phyloP scores from a whole-genome alignment of 1,140 invertebrate species.

The Drosophila auraria region DNA sequence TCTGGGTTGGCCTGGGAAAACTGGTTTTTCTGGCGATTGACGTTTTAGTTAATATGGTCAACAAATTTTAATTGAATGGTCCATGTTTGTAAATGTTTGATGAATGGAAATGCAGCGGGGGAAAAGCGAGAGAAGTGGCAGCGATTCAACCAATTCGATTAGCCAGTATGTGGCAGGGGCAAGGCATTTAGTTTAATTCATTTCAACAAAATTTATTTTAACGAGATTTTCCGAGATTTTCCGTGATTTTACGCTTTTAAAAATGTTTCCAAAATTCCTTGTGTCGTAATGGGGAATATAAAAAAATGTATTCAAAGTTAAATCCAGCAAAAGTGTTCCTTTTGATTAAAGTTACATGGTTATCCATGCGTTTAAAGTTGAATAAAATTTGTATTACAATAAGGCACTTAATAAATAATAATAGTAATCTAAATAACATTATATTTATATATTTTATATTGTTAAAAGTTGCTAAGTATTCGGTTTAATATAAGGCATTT shows the following conservation, averaged over 20 bases:
- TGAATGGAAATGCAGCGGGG: slow-evolving; percentile 31
- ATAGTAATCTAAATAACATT: too few species aligned
- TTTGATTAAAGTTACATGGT: too few species aligned
- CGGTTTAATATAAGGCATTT: too few species aligned
- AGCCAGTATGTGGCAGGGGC: neutral
- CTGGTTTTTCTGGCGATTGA: slow-evolving; percentile 39
- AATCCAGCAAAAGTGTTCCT: too few species aligned
- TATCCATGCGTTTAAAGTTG: too few species aligned
- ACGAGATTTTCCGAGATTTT: neutral
- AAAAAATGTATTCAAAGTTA: neutral
- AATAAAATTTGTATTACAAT: too few species aligned
- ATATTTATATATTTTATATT: too few species aligned
- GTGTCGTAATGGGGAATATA: too few species aligned
- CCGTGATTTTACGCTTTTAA: neutral
- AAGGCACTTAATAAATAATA: too few species aligned
- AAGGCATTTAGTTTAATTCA: slow-evolving; percentile 17
- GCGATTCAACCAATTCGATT: slow-evolving; percentile 30
- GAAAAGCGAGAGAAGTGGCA: slow-evolving; percentile 4
- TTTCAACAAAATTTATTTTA: slow-evolving; percentile 6
- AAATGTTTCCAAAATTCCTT: neutral
- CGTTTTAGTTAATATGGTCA: slow-evolving; percentile 62
- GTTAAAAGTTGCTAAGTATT: too few species aligned
- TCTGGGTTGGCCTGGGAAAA: slow-evolving; percentile 37
- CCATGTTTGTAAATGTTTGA: slow-evolving; percentile 47
- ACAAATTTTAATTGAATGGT: slow-evolving; percentile 53